Percentiles rank a stretch among this genome's conserved stretches.
These are phyloP conservation scores for Atta cephalotes DNA, from an alignment of 1,140 invertebrate species.

Conservation along the genomic window DNA sequence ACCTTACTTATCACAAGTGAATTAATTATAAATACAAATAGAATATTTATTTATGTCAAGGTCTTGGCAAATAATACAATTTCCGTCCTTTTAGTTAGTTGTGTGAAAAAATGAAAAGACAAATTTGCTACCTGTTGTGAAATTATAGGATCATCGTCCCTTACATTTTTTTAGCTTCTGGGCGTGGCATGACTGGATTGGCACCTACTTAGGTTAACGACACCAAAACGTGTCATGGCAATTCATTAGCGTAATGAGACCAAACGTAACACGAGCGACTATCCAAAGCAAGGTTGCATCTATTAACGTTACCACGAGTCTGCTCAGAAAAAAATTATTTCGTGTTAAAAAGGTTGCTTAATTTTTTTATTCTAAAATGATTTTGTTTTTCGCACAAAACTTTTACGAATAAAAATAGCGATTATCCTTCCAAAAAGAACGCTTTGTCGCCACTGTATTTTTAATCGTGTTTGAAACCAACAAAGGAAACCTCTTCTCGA, in stretches of 20 bases:
- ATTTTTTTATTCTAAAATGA: background rate
- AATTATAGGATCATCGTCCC: slow-evolving; percentile 72
- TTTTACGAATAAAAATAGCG: slow-evolving; percentile 33
- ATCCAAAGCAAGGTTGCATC: slow-evolving; percentile 54
- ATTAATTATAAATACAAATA: slow-evolving; percentile 23
- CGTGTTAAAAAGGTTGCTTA: background rate
- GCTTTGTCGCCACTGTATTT: background rate
- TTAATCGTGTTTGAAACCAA: slow-evolving; percentile 18
- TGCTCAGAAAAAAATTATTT: slow-evolving; percentile 18
- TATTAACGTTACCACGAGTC: slow-evolving; percentile 49
- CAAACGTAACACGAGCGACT: slow-evolving; percentile 59
- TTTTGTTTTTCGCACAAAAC: background rate
- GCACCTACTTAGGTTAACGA: slow-evolving; percentile 78
- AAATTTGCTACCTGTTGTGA: slow-evolving; percentile 25
- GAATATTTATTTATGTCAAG: slow-evolving; percentile 52
- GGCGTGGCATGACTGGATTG: slow-evolving; percentile 73
- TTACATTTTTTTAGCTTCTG: slow-evolving; percentile 71
- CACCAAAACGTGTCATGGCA: slow-evolving; percentile 83
- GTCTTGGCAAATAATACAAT: background rate
- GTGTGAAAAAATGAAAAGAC: slow-evolving; percentile 19
- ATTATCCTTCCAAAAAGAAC: background rate
- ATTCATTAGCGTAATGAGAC: slow-evolving; percentile 82
- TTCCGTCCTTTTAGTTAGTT: background rate
- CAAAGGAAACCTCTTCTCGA: slow-evolving; percentile 13
- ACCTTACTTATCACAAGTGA: background rate